phyloP scores from a whole-genome alignment of 2,797 vertebrate species.

The Lates japonicus region DNA sequence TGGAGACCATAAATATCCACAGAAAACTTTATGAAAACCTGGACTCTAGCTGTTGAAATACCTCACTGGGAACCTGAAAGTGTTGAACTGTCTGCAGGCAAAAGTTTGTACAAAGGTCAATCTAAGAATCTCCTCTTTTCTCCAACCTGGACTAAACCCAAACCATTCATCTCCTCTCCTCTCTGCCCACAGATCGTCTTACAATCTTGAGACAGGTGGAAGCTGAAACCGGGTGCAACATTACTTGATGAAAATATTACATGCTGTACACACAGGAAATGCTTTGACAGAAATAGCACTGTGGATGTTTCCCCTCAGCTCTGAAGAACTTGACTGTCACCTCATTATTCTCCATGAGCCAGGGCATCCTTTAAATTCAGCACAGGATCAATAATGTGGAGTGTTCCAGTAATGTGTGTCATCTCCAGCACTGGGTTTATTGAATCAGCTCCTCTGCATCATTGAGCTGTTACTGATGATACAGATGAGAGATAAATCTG shows the following conservation, averaged over 20 bases:
- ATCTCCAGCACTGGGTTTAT: slow-evolving; percentile 18
- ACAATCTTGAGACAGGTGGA: not conserved
- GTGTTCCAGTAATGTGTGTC: slow-evolving; percentile 11
- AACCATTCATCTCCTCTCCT: not conserved
- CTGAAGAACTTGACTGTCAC: not conserved
- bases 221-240: not conserved
- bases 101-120: too few relatives aligned
- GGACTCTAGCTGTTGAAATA: too few relatives aligned
- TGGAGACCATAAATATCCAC: too few relatives aligned
- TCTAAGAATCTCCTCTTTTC: too few relatives aligned
- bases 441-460: slow-evolving; percentile 47
- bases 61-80: too few relatives aligned
- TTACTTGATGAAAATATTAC: not conserved
- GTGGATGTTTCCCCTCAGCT: not conserved
- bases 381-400: slow-evolving; percentile 7
- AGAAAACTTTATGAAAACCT: too few relatives aligned
- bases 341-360: slow-evolving; percentile 11
- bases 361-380: not conserved
- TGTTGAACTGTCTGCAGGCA: too few relatives aligned
- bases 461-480: slow-evolving; percentile 34
- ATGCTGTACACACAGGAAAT: slow-evolving; percentile 19
- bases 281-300: slow-evolving; percentile 29
- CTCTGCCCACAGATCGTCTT: not conserved
- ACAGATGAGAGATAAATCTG: not conserved
- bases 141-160: too few relatives aligned